Conservation (phyloP, 2,797 vertebrate species). For the Ptychobarbus kaznakovi region DNA sequence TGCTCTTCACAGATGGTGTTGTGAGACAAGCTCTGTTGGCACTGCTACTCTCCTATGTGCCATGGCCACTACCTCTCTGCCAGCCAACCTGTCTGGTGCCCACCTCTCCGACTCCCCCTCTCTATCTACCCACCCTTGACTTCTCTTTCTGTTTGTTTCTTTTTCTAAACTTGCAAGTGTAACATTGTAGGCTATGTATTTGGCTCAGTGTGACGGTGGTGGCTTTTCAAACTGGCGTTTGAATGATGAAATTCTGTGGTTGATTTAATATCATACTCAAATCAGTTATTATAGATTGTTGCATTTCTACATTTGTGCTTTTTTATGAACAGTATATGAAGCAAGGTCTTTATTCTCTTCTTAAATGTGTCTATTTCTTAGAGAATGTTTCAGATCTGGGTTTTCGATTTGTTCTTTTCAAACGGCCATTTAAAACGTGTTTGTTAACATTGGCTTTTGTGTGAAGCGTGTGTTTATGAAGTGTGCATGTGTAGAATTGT, state of each 20-base stretch:
- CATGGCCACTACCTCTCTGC: constrained; percentile 69
- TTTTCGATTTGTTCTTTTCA: neutral
- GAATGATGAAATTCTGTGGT: neutral
- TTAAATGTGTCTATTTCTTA: neutral
- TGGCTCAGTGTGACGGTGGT: constrained; percentile 30
- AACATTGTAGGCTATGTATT: constrained; percentile 41
- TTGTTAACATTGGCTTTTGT: constrained; percentile 24
- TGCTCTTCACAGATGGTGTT: constrained; percentile 87
- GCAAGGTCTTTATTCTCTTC: neutral
- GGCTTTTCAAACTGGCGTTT: neutral
- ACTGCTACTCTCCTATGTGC: constrained; percentile 80
- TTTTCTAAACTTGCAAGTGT: constrained; percentile 23
- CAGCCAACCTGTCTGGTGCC: constrained; percentile 55
- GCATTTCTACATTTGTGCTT: neutral
- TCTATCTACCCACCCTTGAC: constrained; percentile 9
- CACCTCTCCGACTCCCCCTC: constrained; percentile 35
- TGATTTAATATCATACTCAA: neutral
- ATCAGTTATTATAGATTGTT: neutral
- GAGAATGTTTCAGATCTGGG: neutral
- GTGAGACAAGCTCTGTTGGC: constrained; percentile 86
- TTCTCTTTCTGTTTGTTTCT: constrained; percentile 25
- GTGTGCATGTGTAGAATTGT: constrained; percentile 54
- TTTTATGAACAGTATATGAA: neutral
- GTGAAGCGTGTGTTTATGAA: constrained; percentile 59
- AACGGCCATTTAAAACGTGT: neutral